Conservation (phyloP, 1,140 invertebrate genomes). For the Lamellibrachia luymesi region DNA sequence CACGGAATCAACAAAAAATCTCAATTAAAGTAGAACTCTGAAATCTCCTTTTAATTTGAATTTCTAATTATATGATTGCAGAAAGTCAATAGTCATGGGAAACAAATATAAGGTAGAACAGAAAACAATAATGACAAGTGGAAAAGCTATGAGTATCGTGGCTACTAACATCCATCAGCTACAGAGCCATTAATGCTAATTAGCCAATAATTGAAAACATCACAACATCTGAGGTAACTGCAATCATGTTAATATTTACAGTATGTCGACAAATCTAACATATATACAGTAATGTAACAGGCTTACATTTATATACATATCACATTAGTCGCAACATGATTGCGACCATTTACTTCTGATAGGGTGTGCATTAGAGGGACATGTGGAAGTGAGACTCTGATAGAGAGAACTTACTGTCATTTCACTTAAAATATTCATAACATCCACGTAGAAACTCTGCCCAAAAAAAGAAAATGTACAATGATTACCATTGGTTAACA, state of each 20-base stretch:
- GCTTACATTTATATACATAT: slow-evolving; percentile 1
- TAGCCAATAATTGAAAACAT: not conserved
- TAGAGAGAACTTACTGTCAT: too few species aligned
- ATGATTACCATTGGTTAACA: too few species aligned
- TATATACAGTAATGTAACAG: not conserved
- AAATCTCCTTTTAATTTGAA: too few species aligned
- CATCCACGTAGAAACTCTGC: not conserved
- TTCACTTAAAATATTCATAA: not conserved
- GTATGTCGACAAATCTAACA: not conserved
- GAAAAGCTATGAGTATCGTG: too few species aligned
- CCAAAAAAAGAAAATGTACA: too few species aligned
- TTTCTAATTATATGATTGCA: too few species aligned
- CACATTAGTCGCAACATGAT: not conserved
- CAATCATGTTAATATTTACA: not conserved
- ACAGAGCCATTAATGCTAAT: not conserved
- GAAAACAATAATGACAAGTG: too few species aligned
- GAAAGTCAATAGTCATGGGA: too few species aligned
- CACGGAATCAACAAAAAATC: too few species aligned
- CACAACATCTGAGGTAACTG: not conserved
- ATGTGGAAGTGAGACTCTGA: too few species aligned
- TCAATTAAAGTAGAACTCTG: too few species aligned
- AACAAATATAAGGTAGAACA: too few species aligned
- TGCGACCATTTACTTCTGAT: not conserved
- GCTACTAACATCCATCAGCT: not conserved
- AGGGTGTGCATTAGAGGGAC: not conserved